Evolutionary conservation across 2,888 invertebrate genomes (phyloP).

Genomic region (Rhodophaea formosa): DNA sequence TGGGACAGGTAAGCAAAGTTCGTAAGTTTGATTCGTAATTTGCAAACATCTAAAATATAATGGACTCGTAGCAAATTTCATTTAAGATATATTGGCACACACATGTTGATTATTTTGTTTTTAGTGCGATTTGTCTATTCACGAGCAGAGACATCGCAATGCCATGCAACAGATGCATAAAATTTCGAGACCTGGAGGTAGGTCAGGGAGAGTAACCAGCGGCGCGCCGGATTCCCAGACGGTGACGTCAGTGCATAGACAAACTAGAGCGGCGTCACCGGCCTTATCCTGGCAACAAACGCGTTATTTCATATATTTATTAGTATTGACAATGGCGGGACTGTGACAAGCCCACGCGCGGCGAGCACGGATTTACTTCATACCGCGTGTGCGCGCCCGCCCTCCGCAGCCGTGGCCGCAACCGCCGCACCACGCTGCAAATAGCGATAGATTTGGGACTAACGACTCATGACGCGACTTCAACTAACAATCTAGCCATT

Average conservation of each 20-base stretch:
- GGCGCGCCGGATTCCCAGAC: constrained; percentile 76
- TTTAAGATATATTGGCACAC: too few relatives aligned
- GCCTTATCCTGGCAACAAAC: constrained; percentile 69
- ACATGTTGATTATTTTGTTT: too few relatives aligned
- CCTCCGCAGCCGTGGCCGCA: constrained; percentile 48
- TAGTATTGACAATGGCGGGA: constrained; percentile 76
- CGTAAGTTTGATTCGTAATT: too few relatives aligned
- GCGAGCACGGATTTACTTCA: constrained; percentile 56
- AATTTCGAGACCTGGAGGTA: constrained; percentile 64
- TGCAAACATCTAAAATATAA: too few relatives aligned
- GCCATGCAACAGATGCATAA: constrained; percentile 25
- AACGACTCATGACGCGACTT: neutral
- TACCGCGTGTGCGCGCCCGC: constrained; percentile 42
- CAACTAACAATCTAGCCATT: neutral
- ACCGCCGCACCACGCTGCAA: constrained; percentile 32
- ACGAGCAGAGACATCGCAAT: neutral
- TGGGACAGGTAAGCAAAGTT: too few relatives aligned
- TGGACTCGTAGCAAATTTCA: too few relatives aligned
- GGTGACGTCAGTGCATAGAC: constrained; percentile 74
- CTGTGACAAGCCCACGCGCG: constrained; percentile 75
- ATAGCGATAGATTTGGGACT: constrained; percentile 13
- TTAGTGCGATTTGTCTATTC: neutral
- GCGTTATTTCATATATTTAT: constrained; percentile 76
- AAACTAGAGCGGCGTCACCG: constrained; percentile 76
- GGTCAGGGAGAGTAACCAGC: constrained; percentile 68